These are phyloP conservation scores for Hypsibius dujardini DNA, from an alignment of 1,140 invertebrate species.

Conservation along the genomic window DNA sequence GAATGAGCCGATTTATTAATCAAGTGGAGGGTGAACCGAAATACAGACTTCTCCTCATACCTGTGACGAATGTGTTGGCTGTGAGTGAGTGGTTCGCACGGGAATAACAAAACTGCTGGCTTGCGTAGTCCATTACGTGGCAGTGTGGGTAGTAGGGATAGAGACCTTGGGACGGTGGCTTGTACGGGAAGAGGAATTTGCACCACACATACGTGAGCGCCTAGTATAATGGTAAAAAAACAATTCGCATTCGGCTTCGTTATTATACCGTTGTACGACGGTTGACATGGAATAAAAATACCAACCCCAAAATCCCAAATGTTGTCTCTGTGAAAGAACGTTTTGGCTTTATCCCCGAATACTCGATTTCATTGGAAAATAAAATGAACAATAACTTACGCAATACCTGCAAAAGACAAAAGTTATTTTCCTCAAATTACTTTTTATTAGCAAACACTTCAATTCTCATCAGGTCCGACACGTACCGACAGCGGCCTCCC, in stretches of 20 bases:
- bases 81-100: neutral
- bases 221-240: too few species aligned
- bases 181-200: neutral
- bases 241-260: too few species aligned
- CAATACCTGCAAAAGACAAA: too few species aligned
- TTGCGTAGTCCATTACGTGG: neutral
- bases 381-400: too few species aligned
- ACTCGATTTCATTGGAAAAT: too few species aligned
- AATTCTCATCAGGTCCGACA: too few species aligned
- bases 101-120: neutral
- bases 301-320: slow-evolving; percentile 5
- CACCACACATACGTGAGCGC: neutral
- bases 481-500: neutral
- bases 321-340: slow-evolving; percentile 8
- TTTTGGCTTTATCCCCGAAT: too few species aligned
- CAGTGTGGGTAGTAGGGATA: slow-evolving; percentile 5
- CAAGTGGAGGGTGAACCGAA: neutral
- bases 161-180: neutral
- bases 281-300: too few species aligned
- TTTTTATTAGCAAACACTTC: too few species aligned
- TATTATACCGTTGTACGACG: too few species aligned
- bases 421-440: too few species aligned
- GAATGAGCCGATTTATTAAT: too few species aligned
- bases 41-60: neutral
- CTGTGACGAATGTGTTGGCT: slow-evolving; percentile 5